Conservation (phyloP, 1,140 invertebrate genomes). For the Bombus balteatus region DNA sequence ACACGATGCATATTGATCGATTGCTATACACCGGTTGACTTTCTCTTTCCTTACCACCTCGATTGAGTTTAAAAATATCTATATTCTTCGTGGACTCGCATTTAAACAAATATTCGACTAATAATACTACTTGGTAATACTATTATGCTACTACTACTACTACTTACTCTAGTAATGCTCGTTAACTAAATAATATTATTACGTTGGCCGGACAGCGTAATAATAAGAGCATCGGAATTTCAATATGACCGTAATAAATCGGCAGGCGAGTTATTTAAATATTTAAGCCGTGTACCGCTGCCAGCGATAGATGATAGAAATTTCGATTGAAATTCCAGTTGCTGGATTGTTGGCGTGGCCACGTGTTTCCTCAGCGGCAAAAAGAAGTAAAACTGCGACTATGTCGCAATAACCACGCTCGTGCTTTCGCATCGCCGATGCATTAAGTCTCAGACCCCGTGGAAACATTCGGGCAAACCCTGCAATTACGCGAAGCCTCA, state of each 20-base stretch:
- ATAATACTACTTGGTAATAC: no score
- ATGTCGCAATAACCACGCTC: no score
- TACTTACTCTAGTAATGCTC: no score
- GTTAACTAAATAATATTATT: conserved; percentile 21
- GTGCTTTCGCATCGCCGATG: not conserved
- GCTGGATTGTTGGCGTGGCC: not conserved
- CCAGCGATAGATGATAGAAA: conserved; percentile 55
- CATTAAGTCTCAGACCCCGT: not conserved
- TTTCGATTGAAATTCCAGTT: conserved; percentile 57
- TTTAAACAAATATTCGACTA: no score
- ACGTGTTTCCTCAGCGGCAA: not conserved
- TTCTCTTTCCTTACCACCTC: no score
- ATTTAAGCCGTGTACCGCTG: conserved; percentile 42
- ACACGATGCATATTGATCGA: no score
- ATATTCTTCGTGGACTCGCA: no score
- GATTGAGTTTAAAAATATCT: no score
- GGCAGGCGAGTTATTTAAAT: conserved; percentile 60
- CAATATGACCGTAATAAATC: conserved; percentile 66
- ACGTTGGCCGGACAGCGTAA: conserved; percentile 18
- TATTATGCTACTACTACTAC: no score
- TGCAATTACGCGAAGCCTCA: not conserved
- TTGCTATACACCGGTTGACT: no score
- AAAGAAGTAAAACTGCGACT: not conserved
- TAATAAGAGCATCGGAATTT: conserved; percentile 61
- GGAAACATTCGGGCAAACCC: conserved; percentile 12